A percentile compares a stretch with the other conserved stretches of the same genome.
phyloP scores from a whole-genome alignment of 2,113 vertebrate species.

The Callorhinus ursinus region DNA sequence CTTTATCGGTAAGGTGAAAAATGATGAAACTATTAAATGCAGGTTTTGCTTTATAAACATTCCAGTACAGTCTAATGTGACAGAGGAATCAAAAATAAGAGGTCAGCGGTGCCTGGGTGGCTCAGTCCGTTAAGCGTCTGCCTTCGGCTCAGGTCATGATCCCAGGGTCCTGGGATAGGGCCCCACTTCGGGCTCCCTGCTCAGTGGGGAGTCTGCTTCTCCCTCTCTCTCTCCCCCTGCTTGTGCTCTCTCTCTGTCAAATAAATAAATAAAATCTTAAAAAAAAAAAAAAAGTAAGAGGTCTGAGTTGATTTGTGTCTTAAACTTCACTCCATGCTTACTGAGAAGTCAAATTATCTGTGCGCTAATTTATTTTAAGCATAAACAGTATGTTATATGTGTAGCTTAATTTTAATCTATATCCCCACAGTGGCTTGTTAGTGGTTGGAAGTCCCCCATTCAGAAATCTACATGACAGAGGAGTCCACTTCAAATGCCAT shows the following conservation, averaged over 20 bases:
- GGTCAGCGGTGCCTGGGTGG: neutral
- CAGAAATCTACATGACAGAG: neutral
- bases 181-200: too few species aligned
- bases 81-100: neutral
- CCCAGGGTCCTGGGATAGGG: neutral
- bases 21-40: constrained; percentile 50
- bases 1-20: constrained; percentile 49
- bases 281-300: neutral
- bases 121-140: neutral
- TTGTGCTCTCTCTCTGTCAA: too few species aligned
- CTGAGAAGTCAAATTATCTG: neutral
- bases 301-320: constrained; percentile 22
- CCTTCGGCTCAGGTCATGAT: neutral
- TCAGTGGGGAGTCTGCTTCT: too few species aligned
- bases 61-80: neutral
- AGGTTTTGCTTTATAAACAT: constrained; percentile 34
- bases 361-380: neutral
- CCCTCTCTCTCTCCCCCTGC: too few species aligned
- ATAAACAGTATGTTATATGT: neutral
- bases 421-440: neutral
- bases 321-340: neutral
- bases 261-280: too few species aligned
- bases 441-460: neutral
- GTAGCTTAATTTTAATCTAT: constrained; percentile 30
- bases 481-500: neutral